Conservation (phyloP, 2,797 vertebrate species). For the Calcarius lapponicus region DNA sequence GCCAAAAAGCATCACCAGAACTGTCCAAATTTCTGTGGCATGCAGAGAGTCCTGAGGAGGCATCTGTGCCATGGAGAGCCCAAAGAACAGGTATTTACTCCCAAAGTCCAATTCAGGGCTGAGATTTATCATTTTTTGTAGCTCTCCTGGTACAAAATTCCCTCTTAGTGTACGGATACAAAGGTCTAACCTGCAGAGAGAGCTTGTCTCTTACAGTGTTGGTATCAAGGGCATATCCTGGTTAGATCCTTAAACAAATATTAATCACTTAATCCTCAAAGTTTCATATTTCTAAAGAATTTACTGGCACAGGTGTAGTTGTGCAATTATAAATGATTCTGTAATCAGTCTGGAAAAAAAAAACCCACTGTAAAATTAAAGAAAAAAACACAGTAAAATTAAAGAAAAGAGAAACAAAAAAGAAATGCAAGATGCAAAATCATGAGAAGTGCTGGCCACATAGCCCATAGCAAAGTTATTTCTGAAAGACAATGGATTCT, state of each 20-base stretch:
- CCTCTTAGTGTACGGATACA: neutral
- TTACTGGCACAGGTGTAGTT: neutral
- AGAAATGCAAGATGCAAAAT: neutral
- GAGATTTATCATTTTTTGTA: neutral
- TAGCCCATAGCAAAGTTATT: neutral
- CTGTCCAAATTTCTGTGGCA: neutral
- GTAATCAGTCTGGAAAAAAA: neutral
- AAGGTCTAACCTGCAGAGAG: neutral
- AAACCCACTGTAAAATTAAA: neutral
- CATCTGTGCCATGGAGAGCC: neutral
- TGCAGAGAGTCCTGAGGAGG: neutral
- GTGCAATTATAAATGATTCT: neutral
- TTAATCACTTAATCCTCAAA: neutral
- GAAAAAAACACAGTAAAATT: neutral
- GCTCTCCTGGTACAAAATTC: neutral
- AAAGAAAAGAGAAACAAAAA: neutral
- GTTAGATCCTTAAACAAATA: neutral
- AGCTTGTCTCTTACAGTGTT: neutral
- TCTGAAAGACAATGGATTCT: neutral
- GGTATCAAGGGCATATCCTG: neutral
- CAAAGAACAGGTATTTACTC: neutral
- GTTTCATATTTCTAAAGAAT: neutral
- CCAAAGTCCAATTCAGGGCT: neutral
- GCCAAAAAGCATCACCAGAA: neutral
- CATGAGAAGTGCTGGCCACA: neutral